Base-by-base conservation (phyloP, 2,797 vertebrate species). In the Falco concolor region DNA sequence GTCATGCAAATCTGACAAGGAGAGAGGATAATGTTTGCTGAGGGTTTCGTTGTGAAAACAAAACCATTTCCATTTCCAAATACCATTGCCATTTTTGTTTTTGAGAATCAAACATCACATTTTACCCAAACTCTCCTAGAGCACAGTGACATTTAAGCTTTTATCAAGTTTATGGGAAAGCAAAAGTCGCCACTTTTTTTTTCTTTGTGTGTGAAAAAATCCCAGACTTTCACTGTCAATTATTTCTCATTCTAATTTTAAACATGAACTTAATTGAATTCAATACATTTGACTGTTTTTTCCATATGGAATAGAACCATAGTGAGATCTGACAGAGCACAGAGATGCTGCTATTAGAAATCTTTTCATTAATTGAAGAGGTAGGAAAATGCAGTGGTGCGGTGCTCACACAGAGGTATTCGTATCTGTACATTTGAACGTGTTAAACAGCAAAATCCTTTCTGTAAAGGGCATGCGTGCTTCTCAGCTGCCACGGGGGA, bases 381-480 rank as follows among this genome's bases (percentile, higher is more conserved):
- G 36, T 6, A 59, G 57, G 34, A 63, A 54, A 40, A 73, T 1
- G 30, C 12, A 28, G 1, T 0, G 2, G 8, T 20, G 17, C 0
- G 1, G 9, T 53, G 52, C 38, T 83, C 32, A 6, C n/a, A 12
- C 28, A 3, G 60, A 63, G 28, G 40, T 59, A 18, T 68, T 42
- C 0, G 1, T 15, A 15, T 56, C 42, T 47, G 28, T 27, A 2
- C 25, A 12, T 70, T 2, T 22, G 23, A 65, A 7, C 10, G 3
- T 20, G 69, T 57, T 18, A 53, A 64, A 54, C 1, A 81, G 50
- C 67, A 90, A 70, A 61, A 82, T 9, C 49, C 36, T 81, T 75
- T 19, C 14, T 1, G 1, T 7, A 17, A 47, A 47, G 47, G 44
- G 11, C 11, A 0, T 0, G 25, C 0, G 6, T n/a, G 42, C 45